A percentile compares a stretch with the other conserved stretches of the same genome.
Conservation (phyloP, 2,797 vertebrate genomes). For the Masticophis lateralis region DNA sequence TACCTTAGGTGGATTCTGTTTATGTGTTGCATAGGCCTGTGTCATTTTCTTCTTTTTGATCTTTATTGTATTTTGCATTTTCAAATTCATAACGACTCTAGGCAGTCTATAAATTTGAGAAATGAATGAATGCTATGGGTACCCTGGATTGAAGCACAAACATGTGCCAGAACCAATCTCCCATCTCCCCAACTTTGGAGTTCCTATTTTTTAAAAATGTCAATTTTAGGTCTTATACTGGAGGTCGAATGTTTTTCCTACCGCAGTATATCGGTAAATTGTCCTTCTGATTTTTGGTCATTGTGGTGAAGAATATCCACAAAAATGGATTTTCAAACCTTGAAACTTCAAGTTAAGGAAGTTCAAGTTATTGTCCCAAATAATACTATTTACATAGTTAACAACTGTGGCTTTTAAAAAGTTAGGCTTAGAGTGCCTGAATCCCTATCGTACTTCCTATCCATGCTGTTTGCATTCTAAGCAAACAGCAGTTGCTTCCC, state of each 20-base stretch:
- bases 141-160: neutral
- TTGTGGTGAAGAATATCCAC: neutral
- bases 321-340: neutral
- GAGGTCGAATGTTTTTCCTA: neutral
- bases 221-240: neutral
- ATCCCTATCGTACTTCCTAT: too few relatives aligned
- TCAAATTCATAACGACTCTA: neutral
- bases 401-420: neutral
- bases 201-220: neutral
- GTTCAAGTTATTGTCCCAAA: neutral
- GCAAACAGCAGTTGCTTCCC: neutral
- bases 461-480: neutral
- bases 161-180: neutral
- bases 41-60: neutral
- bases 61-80: neutral
- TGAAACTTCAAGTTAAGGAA: neutral
- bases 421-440: neutral
- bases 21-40: neutral
- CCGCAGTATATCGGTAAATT: neutral
- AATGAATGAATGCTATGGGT: neutral
- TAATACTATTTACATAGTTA: too few relatives aligned
- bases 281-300: neutral
- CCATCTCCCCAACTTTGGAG: neutral
- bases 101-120: neutral
- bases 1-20: neutral